Evolutionary conservation across 2,113 vertebrate species (phyloP), one percentile per base, ranked within the genome.

Genomic region (Sporophila hypoxantha): DNA sequence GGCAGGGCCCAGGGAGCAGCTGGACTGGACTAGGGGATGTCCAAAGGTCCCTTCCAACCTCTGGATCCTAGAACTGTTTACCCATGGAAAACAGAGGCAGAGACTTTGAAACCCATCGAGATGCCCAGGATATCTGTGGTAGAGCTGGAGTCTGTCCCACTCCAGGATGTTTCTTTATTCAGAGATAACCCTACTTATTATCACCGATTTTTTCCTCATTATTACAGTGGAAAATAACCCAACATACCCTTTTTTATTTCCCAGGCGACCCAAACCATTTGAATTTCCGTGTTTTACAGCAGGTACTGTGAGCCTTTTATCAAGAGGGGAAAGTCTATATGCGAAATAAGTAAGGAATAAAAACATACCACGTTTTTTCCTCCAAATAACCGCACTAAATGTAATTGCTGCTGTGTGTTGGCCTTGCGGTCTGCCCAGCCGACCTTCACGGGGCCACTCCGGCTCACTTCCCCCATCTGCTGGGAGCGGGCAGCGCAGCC

Each of bases 401-500:
- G 19, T 8, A 23, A 46, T 55, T 14, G 52, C 19, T 14, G 30
- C 30, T 18, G 5, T 1, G 17, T 10, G 37, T 3, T 19, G 29
- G 62, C 55, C 34, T 36, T 47, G 47, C 68, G 21, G 39, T 0
- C 46, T 10, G 67, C n/a, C 47, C 60, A 27, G 6, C 17, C 15
- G 9, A 13, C 30, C 3, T 18, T n/a, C 44, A 0, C 1, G 3
- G 23, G 79, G 77, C 52, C 82, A 8, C 46, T 36, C 18, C 9
- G 42, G 89, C 87, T 91, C 85, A 1, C 74, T 75, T 34, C 68
- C 85, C 76, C 85, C 85, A 75, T 81, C 76, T 87, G 85, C 85
- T 36, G 85, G 84, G 85, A 80, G 39, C 30, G 4, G n/a, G 50
- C 62, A 18, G 61, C 82, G 32, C 70, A 10, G 82, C 70, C 71